Conservation (phyloP, 2,888 invertebrate species). For the Apoda limacodes region DNA sequence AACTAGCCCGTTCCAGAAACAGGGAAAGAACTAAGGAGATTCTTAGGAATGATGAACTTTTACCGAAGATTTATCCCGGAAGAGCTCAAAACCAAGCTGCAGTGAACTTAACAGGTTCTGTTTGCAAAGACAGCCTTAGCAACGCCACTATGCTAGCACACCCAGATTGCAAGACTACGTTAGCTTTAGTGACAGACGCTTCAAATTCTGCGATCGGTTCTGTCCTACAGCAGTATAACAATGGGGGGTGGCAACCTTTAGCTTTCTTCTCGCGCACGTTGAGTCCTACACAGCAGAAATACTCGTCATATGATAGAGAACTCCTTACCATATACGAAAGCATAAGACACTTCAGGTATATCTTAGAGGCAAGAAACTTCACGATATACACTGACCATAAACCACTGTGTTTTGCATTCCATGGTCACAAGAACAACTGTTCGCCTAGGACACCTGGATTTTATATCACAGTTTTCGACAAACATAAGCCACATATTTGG, state of each 20-base stretch:
- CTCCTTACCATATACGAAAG: constrained; percentile 14
- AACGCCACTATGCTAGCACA: too few species aligned
- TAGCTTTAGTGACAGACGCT: too few species aligned
- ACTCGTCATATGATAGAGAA: constrained; percentile 19
- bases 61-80: too few species aligned
- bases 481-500: constrained; percentile 6
- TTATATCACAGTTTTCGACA: too few species aligned
- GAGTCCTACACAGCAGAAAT: constrained; percentile 25
- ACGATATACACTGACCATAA: constrained; percentile 29
- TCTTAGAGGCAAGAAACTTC: constrained; percentile 29
- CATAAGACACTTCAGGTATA: constrained; percentile 26
- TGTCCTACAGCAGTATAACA: constrained; percentile 28
- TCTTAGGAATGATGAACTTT: constrained; percentile 18
- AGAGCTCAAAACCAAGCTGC: too few species aligned
- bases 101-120: constrained; percentile 28
- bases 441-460: constrained; percentile 17
- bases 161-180: too few species aligned
- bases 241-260: constrained; percentile 26
- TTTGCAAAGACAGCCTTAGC: too few species aligned
- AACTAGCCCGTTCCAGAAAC: constrained; percentile 13
- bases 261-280: constrained; percentile 35
- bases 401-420: constrained; percentile 14
- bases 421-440: constrained; percentile 15
- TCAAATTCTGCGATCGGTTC: constrained; percentile 31
- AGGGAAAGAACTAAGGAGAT: constrained; percentile 10